Evolutionary conservation across 35 echinoderm and acorn worm genomes (phyloP).

Genomic region (Ophiothrix spiculata): DNA sequence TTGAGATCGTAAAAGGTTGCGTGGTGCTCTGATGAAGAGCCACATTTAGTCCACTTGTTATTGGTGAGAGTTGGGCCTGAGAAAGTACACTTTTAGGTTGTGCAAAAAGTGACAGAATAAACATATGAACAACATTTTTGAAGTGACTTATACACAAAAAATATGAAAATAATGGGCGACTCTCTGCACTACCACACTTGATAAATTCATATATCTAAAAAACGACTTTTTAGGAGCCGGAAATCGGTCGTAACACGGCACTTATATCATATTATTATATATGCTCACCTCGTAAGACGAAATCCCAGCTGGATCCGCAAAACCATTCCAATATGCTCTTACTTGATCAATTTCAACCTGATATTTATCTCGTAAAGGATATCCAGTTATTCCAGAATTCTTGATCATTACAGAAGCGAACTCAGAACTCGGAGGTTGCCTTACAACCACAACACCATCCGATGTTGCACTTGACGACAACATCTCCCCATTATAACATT

Average conservation of each 20-base stretch:
- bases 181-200: no score
- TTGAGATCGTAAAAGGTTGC: not conserved
- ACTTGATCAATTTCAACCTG: not conserved
- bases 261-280: no score
- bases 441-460: not conserved
- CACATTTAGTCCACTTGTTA: slow-evolving; percentile 1
- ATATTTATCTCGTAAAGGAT: not conserved
- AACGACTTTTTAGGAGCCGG: no score
- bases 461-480: not conserved
- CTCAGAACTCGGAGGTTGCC: not conserved
- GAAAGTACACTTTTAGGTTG: not conserved
- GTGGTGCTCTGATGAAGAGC: slow-evolving; percentile 5
- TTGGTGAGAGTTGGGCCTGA: not conserved
- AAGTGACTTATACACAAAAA: no score
- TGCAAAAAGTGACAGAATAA: no score
- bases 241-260: no score
- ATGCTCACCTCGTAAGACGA: not conserved
- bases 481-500: not conserved
- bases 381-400: not conserved
- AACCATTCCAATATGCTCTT: not conserved
- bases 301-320: not conserved
- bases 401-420: not conserved
- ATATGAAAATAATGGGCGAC: no score
- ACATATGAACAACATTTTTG: no score
- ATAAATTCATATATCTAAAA: no score